A percentile compares a stretch with the other conserved stretches of the same genome.
Evolutionary conservation across 2,888 invertebrate species (phyloP).

Genomic region (Yponomeuta evonymella): DNA sequence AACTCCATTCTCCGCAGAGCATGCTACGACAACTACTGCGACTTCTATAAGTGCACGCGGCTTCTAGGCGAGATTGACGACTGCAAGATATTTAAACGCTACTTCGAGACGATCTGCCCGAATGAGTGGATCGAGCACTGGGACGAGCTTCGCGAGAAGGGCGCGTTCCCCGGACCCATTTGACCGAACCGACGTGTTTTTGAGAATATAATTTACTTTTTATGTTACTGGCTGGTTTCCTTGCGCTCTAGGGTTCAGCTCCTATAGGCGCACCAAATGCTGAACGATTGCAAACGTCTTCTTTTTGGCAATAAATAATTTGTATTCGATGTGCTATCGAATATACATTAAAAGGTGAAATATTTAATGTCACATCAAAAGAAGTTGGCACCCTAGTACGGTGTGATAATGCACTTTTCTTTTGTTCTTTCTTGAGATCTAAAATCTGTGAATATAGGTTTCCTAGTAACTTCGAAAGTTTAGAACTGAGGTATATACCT

Average conservation of each 20-base stretch:
- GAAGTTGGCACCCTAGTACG: too few species aligned
- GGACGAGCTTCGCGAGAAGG: constrained; percentile 58
- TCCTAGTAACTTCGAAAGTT: too few species aligned
- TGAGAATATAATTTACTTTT: not conserved
- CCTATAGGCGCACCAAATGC: too few species aligned
- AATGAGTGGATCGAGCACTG: constrained; percentile 63
- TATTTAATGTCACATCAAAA: too few species aligned
- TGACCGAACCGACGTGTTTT: constrained; percentile 25
- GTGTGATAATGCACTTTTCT: too few species aligned
- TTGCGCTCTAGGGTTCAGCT: not conserved
- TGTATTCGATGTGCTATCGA: too few species aligned
- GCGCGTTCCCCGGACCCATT: constrained; percentile 62
- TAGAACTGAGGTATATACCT: too few species aligned
- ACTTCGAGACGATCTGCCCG: constrained; percentile 67
- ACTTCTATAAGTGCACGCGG: constrained; percentile 56
- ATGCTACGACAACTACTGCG: constrained; percentile 66
- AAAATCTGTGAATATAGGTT: too few species aligned
- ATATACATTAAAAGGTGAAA: too few species aligned
- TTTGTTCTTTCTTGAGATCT: too few species aligned
- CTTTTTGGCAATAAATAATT: too few species aligned
- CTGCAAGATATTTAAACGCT: constrained; percentile 65
- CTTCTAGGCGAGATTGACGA: constrained; percentile 58
- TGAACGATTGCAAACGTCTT: too few species aligned
- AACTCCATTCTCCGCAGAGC: constrained; percentile 39
- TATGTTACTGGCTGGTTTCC: not conserved